These are phyloP conservation scores for Drosophila sucinea DNA, from an alignment of 1,140 invertebrate species.

Conservation along the genomic window DNA sequence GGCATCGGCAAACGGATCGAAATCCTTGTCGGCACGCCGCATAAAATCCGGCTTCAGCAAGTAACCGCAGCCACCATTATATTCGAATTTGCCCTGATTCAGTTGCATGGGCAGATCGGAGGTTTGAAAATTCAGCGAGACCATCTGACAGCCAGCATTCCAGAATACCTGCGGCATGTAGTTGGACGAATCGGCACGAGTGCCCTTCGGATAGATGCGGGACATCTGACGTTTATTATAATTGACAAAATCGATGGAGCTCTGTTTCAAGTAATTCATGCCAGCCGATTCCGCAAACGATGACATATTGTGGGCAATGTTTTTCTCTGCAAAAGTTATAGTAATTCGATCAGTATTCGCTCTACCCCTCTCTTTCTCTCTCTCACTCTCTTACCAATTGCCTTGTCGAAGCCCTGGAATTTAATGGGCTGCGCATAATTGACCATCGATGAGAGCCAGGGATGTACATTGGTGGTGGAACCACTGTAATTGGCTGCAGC, in stretches of 20 bases:
- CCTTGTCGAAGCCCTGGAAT: conserved; percentile 98
- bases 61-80: conserved; percentile 98
- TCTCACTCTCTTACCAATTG: conserved; percentile 89
- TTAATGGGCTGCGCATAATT: conserved; percentile 99
- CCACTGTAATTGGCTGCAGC: conserved; percentile 93
- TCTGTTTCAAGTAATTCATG: conserved; percentile 96
- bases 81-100: conserved; percentile 99
- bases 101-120: conserved; percentile 99
- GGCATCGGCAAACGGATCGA: conserved; percentile 99
- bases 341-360: too few relatives aligned
- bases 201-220: conserved; percentile 99
- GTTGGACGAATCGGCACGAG: conserved; percentile 99
- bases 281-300: conserved; percentile 99
- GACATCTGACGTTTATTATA: conserved; percentile 99
- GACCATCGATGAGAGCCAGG: conserved; percentile 98
- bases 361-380: too few relatives aligned
- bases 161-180: conserved; percentile 99
- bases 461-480: conserved; percentile 99
- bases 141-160: conserved; percentile 98
- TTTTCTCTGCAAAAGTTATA: conserved; percentile 89
- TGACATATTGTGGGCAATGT: conserved; percentile 99
- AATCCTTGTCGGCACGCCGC: conserved; percentile 96
- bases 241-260: conserved; percentile 99
- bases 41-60: conserved; percentile 99
- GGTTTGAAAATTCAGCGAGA: conserved; percentile 99